These are phyloP conservation scores for Esperia sulphurella DNA, from an alignment of 2,888 invertebrate genomes.

Conservation along the genomic window DNA sequence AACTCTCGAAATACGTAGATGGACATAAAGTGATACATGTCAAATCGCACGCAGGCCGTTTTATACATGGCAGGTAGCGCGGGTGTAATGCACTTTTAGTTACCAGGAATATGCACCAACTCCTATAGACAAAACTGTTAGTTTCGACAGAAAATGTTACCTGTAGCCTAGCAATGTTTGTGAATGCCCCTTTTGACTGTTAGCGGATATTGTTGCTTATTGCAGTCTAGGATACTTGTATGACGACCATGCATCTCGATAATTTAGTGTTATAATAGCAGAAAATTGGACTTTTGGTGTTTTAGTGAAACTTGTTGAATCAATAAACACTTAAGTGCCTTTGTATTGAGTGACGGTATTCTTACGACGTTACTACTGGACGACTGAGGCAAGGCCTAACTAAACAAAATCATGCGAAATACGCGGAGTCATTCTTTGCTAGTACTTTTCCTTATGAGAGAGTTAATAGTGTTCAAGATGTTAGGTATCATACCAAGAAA, in stretches of 20 bases:
- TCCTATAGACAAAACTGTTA: slow-evolving; percentile 1
- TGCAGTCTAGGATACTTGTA: not conserved
- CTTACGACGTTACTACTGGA: too few species aligned
- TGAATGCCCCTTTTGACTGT: slow-evolving; percentile 9
- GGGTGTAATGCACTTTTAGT: slow-evolving; percentile 35
- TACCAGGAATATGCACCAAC: slow-evolving; percentile 3
- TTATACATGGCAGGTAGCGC: slow-evolving; percentile 24
- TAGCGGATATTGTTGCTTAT: not conserved
- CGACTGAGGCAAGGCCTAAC: too few species aligned
- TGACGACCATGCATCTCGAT: not conserved
- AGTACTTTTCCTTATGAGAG: too few species aligned
- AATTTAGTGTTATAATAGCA: not conserved
- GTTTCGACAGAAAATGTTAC: slow-evolving; percentile 2
- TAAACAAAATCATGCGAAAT: too few species aligned
- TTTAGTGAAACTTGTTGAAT: not conserved
- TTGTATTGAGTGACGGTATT: slow-evolving; percentile 13
- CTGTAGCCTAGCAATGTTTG: slow-evolving; percentile 8
- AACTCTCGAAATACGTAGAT: not conserved
- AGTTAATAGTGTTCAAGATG: too few species aligned
- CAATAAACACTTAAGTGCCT: not conserved
- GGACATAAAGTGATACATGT: slow-evolving; percentile 1
- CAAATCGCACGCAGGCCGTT: slow-evolving; percentile 32
- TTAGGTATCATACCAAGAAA: too few species aligned
- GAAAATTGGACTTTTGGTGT: slow-evolving; percentile 5
- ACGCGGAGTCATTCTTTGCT: too few species aligned